Evolutionary conservation across 2,888 invertebrate genomes (phyloP).

Genomic region (Meta bourneti): DNA sequence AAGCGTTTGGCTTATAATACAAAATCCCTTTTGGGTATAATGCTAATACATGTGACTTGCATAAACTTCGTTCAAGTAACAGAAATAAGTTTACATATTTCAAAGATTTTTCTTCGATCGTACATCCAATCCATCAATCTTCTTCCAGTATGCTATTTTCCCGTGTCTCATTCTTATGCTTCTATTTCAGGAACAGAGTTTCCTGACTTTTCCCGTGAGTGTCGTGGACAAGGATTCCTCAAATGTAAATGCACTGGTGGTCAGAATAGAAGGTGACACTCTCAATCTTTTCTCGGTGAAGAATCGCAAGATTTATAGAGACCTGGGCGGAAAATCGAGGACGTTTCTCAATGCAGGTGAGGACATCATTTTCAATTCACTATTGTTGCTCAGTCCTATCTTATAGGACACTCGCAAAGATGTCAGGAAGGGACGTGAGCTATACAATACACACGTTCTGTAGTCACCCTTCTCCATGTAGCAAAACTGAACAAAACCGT

Average conservation of each 20-base stretch:
- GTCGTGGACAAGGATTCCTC: conserved; percentile 61
- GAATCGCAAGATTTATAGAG: conserved; percentile 5
- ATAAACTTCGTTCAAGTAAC: too few species aligned
- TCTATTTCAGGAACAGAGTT: conserved; percentile 30
- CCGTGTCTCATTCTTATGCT: neutral
- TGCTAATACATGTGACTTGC: too few species aligned
- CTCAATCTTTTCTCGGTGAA: conserved; percentile 51
- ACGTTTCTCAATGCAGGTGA: conserved; percentile 61
- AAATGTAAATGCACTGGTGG: conserved; percentile 39
- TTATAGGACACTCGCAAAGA: too few species aligned
- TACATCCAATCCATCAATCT: neutral
- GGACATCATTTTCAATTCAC: neutral
- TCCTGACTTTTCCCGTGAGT: conserved; percentile 26
- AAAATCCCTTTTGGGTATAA: too few species aligned
- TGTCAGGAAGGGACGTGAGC: too few species aligned
- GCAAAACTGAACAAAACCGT: too few species aligned
- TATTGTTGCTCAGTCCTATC: too few species aligned
- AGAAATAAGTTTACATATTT: too few species aligned
- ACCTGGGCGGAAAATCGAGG: neutral
- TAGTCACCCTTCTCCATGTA: too few species aligned
- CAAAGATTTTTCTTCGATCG: too few species aligned
- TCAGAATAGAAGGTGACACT: conserved; percentile 55
- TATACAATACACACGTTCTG: too few species aligned
- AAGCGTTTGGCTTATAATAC: too few species aligned
- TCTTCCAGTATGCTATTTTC: conserved; percentile 11